Base-by-base conservation (phyloP, 1,140 invertebrate genomes). In the Drosophila setifemur region DNA sequence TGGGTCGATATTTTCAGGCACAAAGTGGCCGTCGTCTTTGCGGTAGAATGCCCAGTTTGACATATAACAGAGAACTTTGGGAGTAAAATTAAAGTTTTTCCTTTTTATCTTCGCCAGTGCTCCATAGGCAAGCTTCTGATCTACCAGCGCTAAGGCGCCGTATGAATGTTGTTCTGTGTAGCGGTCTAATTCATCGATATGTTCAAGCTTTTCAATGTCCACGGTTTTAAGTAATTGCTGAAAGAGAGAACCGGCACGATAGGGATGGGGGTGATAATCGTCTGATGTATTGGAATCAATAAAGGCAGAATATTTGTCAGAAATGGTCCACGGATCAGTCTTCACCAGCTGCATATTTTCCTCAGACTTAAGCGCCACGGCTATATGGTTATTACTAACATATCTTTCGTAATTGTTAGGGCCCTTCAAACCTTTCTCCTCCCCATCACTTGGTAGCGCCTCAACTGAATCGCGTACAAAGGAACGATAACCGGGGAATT, bases 21-120 rank as follows among this genome's bases (percentile, higher is more conserved):
- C 94, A 88, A 96, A 97, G 90, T 96, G 95, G 5, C 95, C 96
- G 53, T 95, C 94, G 0, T 92, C 94, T 71, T 95, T 95, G 37
- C 97, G 92, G 81, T 97, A 96, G 85, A 96, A 94, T 0, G 96
- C 94, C 97, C 97, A 98, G 73, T 95, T 97, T 1, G 96, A 96
- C 74, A 97, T 92, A 75, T 97, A 97, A 89, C 97, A 98, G 0
- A 97, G 93, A 0, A 98, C 94, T 63, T 88, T 81, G 2, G 85
- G 75, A 8, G 69, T 29, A n/a, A 8, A 44, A n/a, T 89, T 88
- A 18, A 67, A 73, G 50, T 90, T 76, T 19, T 85, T 77, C 7
- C 33, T 69, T 0, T 88, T 70, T 2, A 72, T 19, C 0, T 73
- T 64, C 0, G 68, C 37, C 8, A 89, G 47, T 1, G 88, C 85